These are phyloP conservation scores for Ennomos erosarius DNA, from an alignment of 2,888 invertebrate species.

Conservation along the genomic window DNA sequence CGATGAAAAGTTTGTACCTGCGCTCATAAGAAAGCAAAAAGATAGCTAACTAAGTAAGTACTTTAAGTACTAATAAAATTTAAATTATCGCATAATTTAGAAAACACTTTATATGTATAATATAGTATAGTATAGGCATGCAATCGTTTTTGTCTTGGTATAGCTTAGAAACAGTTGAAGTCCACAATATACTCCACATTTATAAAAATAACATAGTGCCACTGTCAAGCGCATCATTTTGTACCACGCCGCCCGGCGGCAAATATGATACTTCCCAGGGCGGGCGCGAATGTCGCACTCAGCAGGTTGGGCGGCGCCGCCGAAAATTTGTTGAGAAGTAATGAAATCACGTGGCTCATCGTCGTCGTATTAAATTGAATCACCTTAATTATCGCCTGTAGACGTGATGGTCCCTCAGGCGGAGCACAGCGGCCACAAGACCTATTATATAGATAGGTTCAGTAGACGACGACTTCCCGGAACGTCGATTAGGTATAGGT, in stretches of 20 bases:
- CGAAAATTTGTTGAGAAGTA: conserved; percentile 69
- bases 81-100: too few relatives aligned
- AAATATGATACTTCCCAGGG: conserved; percentile 19
- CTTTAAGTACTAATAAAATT: too few relatives aligned
- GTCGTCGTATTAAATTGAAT: conserved; percentile 71
- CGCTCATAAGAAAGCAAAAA: too few relatives aligned
- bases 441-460: too few relatives aligned
- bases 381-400: conserved; percentile 68
- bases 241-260: conserved; percentile 13
- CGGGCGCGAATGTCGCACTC: conserved; percentile 20
- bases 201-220: conserved; percentile 17
- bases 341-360: conserved; percentile 74
- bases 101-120: too few relatives aligned
- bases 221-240: conserved; percentile 13
- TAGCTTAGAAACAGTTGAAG: too few relatives aligned
- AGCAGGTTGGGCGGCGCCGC: conserved; percentile 20
- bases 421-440: conserved; percentile 18
- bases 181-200: too few relatives aligned
- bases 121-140: too few relatives aligned
- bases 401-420: conserved; percentile 38
- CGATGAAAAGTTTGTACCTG: conserved; percentile 2
- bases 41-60: too few relatives aligned
- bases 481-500: too few relatives aligned
- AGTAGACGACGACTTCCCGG: too few relatives aligned
- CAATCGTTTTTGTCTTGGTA: too few relatives aligned